phyloP scores from a whole-genome alignment of 2,888 invertebrate genomes.

The Gastrophysa polygoni region DNA sequence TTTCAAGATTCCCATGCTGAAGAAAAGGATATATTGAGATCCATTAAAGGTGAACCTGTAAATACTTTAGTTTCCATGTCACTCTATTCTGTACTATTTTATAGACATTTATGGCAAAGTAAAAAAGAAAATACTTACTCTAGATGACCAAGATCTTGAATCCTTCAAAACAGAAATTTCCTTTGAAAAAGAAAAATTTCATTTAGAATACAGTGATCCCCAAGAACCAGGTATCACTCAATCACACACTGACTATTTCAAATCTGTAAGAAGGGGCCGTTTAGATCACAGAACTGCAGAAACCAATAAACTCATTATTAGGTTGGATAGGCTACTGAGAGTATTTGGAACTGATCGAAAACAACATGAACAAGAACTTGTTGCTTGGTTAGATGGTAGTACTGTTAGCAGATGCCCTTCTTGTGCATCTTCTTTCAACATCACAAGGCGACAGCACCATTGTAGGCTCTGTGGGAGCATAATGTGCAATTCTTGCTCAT shows the following conservation, averaged over 20 bases:
- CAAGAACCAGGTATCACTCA: conserved; percentile 71
- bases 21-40: conserved; percentile 81
- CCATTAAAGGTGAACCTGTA: conserved; percentile 74
- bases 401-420: conserved; percentile 89
- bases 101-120: conserved; percentile 81
- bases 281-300: conserved; percentile 91
- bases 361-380: conserved; percentile 75
- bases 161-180: conserved; percentile 62
- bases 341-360: conserved; percentile 75
- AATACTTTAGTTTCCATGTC: not conserved
- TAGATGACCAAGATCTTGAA: conserved; percentile 72
- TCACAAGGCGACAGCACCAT: conserved; percentile 92
- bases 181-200: conserved; percentile 50
- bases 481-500: conserved; percentile 90
- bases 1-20: conserved; percentile 89
- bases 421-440: conserved; percentile 87
- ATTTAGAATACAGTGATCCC: conserved; percentile 61
- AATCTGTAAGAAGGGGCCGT: conserved; percentile 66
- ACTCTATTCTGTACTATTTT: conserved; percentile 28
- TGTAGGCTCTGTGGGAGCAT: conserved; percentile 94
- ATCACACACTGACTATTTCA: conserved; percentile 78
- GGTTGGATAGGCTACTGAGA: conserved; percentile 87
- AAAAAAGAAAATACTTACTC: conserved; percentile 82
- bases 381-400: conserved; percentile 93
- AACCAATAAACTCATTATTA: conserved; percentile 93